These are phyloP conservation scores for Drosophila ustulata DNA, from an alignment of 2,888 invertebrate genomes.

Conservation along the genomic window DNA sequence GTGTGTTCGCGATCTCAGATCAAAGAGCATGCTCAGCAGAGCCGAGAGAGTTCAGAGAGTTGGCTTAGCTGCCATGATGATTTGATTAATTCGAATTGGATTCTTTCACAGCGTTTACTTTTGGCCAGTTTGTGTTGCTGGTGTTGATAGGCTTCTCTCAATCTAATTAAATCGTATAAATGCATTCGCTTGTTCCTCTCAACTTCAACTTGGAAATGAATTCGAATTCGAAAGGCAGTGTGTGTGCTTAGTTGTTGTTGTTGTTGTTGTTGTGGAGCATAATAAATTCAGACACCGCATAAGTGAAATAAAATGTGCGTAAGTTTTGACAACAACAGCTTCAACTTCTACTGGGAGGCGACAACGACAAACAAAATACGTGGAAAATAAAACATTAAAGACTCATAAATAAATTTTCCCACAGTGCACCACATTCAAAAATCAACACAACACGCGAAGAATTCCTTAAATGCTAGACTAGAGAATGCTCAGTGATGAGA, in stretches of 20 bases:
- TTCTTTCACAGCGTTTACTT: constrained; percentile 30
- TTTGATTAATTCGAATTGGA: constrained; percentile 75
- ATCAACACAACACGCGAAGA: background rate
- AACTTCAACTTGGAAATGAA: background rate
- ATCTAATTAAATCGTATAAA: constrained; percentile 73
- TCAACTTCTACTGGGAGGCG: constrained; percentile 17
- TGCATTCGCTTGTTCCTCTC: constrained; percentile 15
- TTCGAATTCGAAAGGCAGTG: constrained; percentile 22
- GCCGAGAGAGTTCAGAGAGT: constrained; percentile 22
- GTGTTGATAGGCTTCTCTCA: constrained; percentile 36
- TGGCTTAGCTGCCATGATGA: constrained; percentile 56
- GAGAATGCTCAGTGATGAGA: constrained; percentile 13
- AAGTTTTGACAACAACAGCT: constrained; percentile 46
- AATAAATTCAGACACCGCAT: constrained; percentile 20
- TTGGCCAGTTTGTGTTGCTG: background rate
- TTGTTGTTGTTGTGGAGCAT: constrained; percentile 16
- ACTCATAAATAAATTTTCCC: constrained; percentile 77
- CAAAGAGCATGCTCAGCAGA: constrained; percentile 55
- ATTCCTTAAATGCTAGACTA: background rate
- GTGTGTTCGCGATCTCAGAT: constrained; percentile 51
- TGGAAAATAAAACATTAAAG: constrained; percentile 77
- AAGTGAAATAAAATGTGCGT: constrained; percentile 33
- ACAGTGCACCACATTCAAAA: constrained; percentile 47
- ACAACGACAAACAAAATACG: constrained; percentile 54
- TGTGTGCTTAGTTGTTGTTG: background rate